Evolutionary conservation across 2,113 vertebrate genomes (phyloP), one percentile per base, ranked within the genome.

Genomic region (Lynx canadensis): DNA sequence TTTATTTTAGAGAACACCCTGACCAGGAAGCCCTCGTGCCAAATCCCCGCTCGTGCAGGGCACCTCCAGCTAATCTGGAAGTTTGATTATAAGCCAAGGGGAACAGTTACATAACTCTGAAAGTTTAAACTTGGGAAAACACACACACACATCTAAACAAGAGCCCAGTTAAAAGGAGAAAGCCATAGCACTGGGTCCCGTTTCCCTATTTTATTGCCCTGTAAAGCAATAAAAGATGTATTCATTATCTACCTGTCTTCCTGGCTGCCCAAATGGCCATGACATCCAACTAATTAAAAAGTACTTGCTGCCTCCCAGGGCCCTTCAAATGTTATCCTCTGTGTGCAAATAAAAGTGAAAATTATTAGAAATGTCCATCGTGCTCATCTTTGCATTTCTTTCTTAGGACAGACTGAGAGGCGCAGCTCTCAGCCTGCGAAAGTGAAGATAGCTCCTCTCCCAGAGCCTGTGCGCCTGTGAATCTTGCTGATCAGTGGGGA

Each of bases 21-120:
- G 38, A 96, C 80, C 74, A 74, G 97, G 93, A 81, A 98, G 96
- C 81, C 94, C 83, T 93, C 95, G 87, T 81, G 96, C 98, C 96
- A 96, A 0, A 95, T 98, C 95, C 94, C 12, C 31, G 45, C 82
- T 91, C 50, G 19, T 19, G 81, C 52, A 86, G 94, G 92, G 73
- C 93, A 96, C 97, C 93, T 97, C 97, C 87, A 16, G 0, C 97
- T 99, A 98, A 99, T 98, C 97, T 98, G 97, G 91, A 97, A 98
- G 89, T 90, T 92, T 99, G 98, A 95, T 95, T 5, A 0, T 12
- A 63, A 84, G 98, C 98, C 99, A 99, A 98, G 95, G 94, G 88
- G 98, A 98, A 95, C 79, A 84, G 97, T 99, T 99, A 98, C 74
- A 89, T 98, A 99, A 99, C 92, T 65, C 92, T 97, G 98, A 98